phyloP scores from a whole-genome alignment of 2,797 vertebrate species.

The Sebastes umbrosus region DNA sequence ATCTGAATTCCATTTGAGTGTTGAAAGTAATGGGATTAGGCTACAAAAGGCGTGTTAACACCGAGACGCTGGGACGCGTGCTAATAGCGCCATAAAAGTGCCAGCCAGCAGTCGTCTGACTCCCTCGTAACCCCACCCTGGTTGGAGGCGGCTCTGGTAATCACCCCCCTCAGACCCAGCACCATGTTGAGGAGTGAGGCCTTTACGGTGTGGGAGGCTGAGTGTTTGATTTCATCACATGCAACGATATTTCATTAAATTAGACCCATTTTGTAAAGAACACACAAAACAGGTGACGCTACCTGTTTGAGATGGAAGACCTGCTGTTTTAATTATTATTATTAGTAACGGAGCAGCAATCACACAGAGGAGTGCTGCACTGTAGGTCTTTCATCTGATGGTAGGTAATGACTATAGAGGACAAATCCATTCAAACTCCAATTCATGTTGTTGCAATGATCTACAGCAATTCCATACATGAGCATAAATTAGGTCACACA shows the following conservation, averaged over 20 bases:
- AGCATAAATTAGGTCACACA: not conserved
- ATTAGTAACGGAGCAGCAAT: constrained; percentile 10
- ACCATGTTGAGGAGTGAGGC: constrained; percentile 16
- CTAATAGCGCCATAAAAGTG: constrained; percentile 75
- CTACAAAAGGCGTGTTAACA: constrained; percentile 56
- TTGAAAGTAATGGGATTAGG: constrained; percentile 64
- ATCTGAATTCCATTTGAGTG: constrained; percentile 71
- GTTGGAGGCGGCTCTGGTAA: constrained; percentile 39
- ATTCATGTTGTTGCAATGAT: not conserved
- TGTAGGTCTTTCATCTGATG: not conserved
- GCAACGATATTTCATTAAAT: constrained; percentile 57
- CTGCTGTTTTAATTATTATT: constrained; percentile 48
- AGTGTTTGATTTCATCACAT: constrained; percentile 54
- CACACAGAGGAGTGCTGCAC: not conserved
- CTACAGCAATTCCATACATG: not conserved
- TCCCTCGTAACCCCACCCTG: constrained; percentile 49
- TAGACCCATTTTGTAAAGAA: constrained; percentile 32
- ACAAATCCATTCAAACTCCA: not conserved
- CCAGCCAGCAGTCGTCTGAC: constrained; percentile 59
- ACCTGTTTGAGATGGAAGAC: constrained; percentile 32
- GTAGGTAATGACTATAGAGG: not conserved
- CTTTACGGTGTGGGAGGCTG: constrained; percentile 28
- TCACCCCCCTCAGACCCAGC: constrained; percentile 41
- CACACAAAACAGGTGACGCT: constrained; percentile 6
- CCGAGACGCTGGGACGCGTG: constrained; percentile 55